Evolutionary conservation across 1,140 invertebrate genomes (phyloP), one percentile per base, ranked within the genome.

Genomic region (Cotesia typhae): DNA sequence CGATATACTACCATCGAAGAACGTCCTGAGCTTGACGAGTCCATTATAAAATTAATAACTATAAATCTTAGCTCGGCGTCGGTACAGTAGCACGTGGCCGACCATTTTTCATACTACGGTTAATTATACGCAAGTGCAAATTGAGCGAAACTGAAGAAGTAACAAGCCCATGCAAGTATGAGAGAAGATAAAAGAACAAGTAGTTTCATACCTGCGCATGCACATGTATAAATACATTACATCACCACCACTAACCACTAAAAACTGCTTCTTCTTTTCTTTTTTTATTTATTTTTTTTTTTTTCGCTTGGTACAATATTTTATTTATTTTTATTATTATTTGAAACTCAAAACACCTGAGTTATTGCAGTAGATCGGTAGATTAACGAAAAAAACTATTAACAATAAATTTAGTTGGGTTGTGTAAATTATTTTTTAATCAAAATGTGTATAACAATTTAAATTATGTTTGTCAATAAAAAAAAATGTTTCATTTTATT

Each of bases 1-100:
- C 28, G 28, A 28, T 28, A 28, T 28, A 28, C 28, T 28, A 28
- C 28, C 28, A 47, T 7, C 6, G 10, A 10, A 47, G 41, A 47
- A 47, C 41, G 41, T 47, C 5, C 6, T 47, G 41, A 47, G 70
- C 71, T 76, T 83, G 82, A 86, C 83, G 80, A 81, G 80, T 85
- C 80, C 81, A 86, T 86, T 85, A 84, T 79, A 83, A 82, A 83
- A 84, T 86, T 84, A 85, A 85, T 85, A 85, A 85, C 82, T 83
- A 82, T 85, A 85, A 84, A 86, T 85, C 82, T 82, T 74, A 17
- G 68, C 67, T 67, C 57, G 61, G 68, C 69, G 55, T 74, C 38
- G 74, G 66, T 72, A 80, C 78, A 76, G 80, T 84, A 85, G 81
- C 81, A 79, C 82, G 83, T 81, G 80, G 78, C 74, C 70, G 75